phyloP scores from a whole-genome alignment of 37 sponge, comb jelly and placozoan genomes.

The Agelas oroides region DNA sequence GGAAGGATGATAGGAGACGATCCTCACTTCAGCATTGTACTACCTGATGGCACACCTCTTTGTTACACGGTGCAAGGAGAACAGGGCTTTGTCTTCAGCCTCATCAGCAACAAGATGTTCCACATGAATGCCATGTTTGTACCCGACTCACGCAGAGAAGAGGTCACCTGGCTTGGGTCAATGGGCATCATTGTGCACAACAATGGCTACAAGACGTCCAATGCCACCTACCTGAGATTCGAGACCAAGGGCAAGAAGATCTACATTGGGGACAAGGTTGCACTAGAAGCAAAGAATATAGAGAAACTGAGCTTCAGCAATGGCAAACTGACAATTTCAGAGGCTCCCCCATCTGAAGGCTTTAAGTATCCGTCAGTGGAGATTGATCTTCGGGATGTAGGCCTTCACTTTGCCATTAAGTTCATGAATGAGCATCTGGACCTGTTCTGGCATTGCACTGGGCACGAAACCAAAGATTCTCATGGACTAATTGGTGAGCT shows the following conservation, averaged over 20 bases:
- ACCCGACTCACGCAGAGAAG: slow-evolving; percentile 27
- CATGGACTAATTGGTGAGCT: slow-evolving; percentile 1
- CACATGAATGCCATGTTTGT: slow-evolving; percentile 49
- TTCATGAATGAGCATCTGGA: slow-evolving; percentile 40
- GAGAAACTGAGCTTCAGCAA: slow-evolving; percentile 26
- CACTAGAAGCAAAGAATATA: slow-evolving; percentile 6
- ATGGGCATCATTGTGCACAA: slow-evolving; percentile 35
- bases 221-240: slow-evolving; percentile 1
- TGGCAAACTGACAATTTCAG: slow-evolving; percentile 41
- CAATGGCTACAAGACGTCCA: slow-evolving; percentile 6
- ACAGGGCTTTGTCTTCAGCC: slow-evolving; percentile 42
- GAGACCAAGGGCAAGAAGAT: slow-evolving; percentile 9
- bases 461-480: neutral
- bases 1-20: slow-evolving; percentile 16
- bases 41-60: slow-evolving; percentile 17
- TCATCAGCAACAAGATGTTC: slow-evolving; percentile 29
- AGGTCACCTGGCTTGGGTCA: slow-evolving; percentile 46
- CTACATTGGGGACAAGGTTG: slow-evolving; percentile 26
- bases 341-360: slow-evolving; percentile 24
- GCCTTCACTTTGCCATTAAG: slow-evolving; percentile 31
- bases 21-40: slow-evolving; percentile 40
- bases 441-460: slow-evolving; percentile 26
- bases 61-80: slow-evolving; percentile 56
- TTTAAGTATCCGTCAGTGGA: slow-evolving; percentile 24
- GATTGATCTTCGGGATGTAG: slow-evolving; percentile 21